These are phyloP conservation scores for Bovichtus diacanthus DNA, from an alignment of 2,797 vertebrate genomes.

Conservation along the genomic window DNA sequence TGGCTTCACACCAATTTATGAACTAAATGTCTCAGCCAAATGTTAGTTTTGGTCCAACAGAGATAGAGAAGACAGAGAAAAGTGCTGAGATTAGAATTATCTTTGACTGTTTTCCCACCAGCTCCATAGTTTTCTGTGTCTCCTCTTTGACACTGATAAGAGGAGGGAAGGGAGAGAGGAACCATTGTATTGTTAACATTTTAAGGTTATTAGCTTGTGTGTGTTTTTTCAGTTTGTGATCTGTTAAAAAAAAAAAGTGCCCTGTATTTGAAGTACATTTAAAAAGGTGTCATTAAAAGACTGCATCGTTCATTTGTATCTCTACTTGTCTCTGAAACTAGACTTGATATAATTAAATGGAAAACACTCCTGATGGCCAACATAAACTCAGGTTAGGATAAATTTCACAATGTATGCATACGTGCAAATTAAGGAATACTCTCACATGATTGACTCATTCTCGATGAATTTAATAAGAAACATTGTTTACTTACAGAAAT, in stretches of 20 bases:
- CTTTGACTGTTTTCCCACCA: conserved; percentile 17
- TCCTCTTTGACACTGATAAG: conserved; percentile 23
- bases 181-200: background rate
- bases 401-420: background rate
- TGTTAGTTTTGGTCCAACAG: background rate
- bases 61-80: background rate
- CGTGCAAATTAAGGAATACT: background rate
- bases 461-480: background rate
- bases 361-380: background rate
- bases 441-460: background rate
- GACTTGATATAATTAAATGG: background rate
- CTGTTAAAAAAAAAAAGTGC: background rate
- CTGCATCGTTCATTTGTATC: background rate
- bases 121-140: conserved; percentile 26
- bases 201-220: background rate
- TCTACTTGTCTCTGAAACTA: background rate
- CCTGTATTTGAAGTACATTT: background rate
- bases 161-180: background rate
- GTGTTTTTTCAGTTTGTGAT: background rate
- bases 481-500: background rate
- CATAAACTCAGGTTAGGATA: background rate
- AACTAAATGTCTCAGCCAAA: conserved; percentile 23
- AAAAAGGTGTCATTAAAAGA: background rate
- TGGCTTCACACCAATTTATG: conserved; percentile 33
- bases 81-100: conserved; percentile 3